Evolutionary conservation across 2,113 vertebrate genomes (phyloP).

Genomic region (Pogonocichla stellata): DNA sequence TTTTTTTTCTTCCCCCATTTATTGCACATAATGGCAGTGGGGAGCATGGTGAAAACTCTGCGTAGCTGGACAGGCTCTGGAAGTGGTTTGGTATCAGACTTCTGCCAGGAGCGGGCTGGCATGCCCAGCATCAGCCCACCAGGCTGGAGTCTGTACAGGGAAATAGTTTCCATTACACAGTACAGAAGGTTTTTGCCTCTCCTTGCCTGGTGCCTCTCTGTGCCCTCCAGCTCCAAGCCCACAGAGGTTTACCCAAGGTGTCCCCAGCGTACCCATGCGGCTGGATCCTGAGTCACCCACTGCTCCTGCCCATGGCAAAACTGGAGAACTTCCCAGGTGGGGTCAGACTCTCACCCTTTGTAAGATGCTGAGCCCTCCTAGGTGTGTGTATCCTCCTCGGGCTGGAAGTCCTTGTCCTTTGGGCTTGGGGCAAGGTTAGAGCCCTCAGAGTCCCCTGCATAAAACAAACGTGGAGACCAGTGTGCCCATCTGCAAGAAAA

Average conservation of each 20-base stretch:
- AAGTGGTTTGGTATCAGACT: neutral
- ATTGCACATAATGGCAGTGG: neutral
- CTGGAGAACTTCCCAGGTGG: neutral
- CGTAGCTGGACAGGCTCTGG: neutral
- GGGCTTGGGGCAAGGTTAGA: neutral
- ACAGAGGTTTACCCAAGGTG: neutral
- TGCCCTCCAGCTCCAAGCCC: neutral
- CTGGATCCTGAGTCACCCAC: neutral
- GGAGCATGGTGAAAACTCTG: neutral
- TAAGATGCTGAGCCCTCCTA: neutral
- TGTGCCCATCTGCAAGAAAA: neutral
- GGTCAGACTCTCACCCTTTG: neutral
- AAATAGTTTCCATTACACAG: neutral
- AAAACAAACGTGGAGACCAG: neutral
- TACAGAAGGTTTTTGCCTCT: neutral
- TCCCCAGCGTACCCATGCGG: neutral
- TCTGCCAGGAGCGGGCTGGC: neutral
- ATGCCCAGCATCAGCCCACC: neutral
- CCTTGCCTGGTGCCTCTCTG: neutral
- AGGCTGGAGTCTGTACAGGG: neutral
- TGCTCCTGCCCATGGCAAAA: neutral
- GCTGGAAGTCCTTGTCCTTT: neutral
- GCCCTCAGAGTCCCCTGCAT: rapidly evolving
- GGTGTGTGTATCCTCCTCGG: neutral
- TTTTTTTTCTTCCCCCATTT: neutral